Percentiles rank a stretch among this genome's conserved stretches.
phyloP scores from a whole-genome alignment of 1,140 invertebrate genomes.

The Onthophagus taurus region DNA sequence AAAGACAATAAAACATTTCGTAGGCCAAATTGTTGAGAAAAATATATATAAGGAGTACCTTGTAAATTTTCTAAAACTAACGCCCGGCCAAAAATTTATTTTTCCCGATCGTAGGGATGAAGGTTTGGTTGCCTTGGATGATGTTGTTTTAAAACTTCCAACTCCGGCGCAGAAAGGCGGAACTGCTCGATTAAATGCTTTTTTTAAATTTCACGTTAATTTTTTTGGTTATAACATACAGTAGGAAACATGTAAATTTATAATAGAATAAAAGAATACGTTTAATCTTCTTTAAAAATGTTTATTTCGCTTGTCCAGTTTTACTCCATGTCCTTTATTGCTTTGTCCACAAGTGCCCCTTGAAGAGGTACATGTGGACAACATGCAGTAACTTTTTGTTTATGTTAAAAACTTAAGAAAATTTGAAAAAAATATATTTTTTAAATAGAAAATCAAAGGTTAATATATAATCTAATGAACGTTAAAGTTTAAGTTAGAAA shows the following conservation, averaged over 20 bases:
- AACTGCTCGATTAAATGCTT: neutral
- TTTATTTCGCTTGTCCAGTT: neutral
- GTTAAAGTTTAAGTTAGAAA: too few relatives aligned
- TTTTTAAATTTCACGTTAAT: conserved; percentile 4
- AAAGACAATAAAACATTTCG: neutral
- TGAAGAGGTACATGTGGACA: conserved; percentile 6
- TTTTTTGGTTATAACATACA: conserved; percentile 9
- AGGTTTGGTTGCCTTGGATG: neutral
- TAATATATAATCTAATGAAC: too few relatives aligned
- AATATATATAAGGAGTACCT: neutral
- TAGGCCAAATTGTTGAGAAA: neutral
- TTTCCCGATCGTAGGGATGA: conserved; percentile 1
- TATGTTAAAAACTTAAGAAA: too few relatives aligned
- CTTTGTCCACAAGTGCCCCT: conserved; percentile 7
- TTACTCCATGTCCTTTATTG: neutral
- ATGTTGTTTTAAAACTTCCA: conserved; percentile 4
- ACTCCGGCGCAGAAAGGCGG: neutral
- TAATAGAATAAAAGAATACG: neutral
- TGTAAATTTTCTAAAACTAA: too few relatives aligned
- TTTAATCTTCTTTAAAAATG: neutral
- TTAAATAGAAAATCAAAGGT: too few relatives aligned
- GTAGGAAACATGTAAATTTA: conserved; percentile 1
- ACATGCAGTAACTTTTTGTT: too few relatives aligned
- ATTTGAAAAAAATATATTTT: too few relatives aligned
- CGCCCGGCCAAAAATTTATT: neutral